Evolutionary conservation across 2,113 vertebrate species (phyloP), one percentile per base, ranked within the genome.

Genomic region (Turnix velox): DNA sequence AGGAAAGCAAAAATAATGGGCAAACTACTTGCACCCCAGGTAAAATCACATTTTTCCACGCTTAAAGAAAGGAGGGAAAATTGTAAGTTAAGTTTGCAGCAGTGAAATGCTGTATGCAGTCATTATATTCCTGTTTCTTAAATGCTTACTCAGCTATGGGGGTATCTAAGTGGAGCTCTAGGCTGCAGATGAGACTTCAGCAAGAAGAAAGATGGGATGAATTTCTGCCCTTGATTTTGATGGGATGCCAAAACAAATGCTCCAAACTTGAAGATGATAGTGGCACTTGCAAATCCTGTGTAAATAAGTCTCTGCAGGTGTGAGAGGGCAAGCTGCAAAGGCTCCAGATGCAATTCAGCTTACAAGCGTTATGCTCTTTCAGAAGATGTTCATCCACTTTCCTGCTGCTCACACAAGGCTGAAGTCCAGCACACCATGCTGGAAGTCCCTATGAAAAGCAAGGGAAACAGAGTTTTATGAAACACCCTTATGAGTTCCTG

Each of bases 361-460:
- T 83, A 39, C 40, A 33, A 68, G 87, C 40, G 40, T 19, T 17
- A 4, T 55, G 23, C 16, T 61, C 17, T 30, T 58, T 23, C 13
- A 31, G 43, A 69, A 84, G 40, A 31, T 18, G 55, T 28, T 0
- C 0, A 19, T n/a, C 37, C 25, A 7, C 27, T 5, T 0, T n/a
- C 55, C 43, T 40, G 28, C 17, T 4, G 4, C 35, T 35, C 1
- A 4, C 30, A 35, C 17, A 20, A 69, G 46, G 23, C 19, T 69
- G 48, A 18, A 2, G 3, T 43, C 59, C 37, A 42, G 45, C 37
- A 33, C 28, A 40, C 16, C 13, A 1, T 23, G 8, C 10, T 75
- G 55, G 43, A 35, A 91, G 43, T 17, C 3, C 0, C 61, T 52
- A 2, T 23, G 49, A 66, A 79, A 85, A 76, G 39, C 4, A 31